Evolutionary conservation across 2,888 invertebrate genomes (phyloP).

Genomic region (Catocala sponsa): DNA sequence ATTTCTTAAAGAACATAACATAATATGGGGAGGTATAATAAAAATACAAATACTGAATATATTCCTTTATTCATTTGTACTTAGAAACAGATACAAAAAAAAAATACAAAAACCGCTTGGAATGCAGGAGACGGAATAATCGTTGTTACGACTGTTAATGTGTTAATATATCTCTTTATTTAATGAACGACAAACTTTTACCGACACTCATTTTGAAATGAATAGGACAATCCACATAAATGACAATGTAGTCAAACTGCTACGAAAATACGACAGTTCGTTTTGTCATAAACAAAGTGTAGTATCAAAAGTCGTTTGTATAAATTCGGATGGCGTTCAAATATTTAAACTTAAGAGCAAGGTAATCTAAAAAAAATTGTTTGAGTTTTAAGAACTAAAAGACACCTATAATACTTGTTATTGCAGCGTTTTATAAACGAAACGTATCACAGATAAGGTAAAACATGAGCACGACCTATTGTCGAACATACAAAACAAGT

Average conservation of each 20-base stretch:
- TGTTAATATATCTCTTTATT: conserved; percentile 53
- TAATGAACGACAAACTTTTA: conserved; percentile 37
- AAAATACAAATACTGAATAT: conserved; percentile 65
- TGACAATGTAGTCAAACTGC: neutral
- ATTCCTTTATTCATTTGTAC: conserved; percentile 81
- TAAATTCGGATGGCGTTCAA: conserved; percentile 29
- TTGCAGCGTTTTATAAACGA: conserved; percentile 78
- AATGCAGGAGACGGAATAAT: conserved; percentile 80
- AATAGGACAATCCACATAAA: conserved; percentile 16
- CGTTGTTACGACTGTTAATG: conserved; percentile 72
- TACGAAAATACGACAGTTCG: conserved; percentile 3
- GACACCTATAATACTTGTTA: conserved; percentile 73
- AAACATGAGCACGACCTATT: conserved; percentile 63
- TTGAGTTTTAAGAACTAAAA: conserved; percentile 44
- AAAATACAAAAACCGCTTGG: conserved; percentile 63
- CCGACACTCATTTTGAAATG: neutral
- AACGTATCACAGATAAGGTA: conserved; percentile 84
- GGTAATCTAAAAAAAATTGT: conserved; percentile 13
- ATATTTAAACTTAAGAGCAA: conserved; percentile 18
- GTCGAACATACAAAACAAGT: conserved; percentile 38
- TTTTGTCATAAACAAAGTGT: neutral
- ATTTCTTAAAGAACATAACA: no score
- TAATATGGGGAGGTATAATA: conserved; percentile 12
- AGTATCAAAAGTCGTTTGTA: neutral
- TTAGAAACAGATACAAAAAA: conserved; percentile 68